These are phyloP conservation scores for Drosophila ohnishii DNA, from an alignment of 1,140 invertebrate species.

Conservation along the genomic window DNA sequence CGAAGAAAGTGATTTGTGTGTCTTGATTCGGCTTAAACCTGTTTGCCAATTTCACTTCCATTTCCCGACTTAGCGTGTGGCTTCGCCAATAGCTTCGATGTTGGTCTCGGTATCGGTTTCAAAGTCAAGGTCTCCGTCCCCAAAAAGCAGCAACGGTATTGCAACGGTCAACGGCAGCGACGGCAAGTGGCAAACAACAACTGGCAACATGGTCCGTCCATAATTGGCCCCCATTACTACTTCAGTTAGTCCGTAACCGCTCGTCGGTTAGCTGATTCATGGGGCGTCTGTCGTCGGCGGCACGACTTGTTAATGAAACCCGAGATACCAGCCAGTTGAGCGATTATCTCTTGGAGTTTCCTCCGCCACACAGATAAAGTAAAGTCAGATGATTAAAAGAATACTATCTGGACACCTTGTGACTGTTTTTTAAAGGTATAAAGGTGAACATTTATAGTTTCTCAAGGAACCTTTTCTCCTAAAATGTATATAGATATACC, in stretches of 20 bases:
- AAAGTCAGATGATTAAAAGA: not conserved
- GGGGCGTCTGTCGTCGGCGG: conserved; percentile 25
- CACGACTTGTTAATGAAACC: conserved; percentile 29
- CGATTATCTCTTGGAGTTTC: not conserved
- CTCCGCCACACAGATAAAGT: not conserved
- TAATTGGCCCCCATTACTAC: conserved; percentile 72
- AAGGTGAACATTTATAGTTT: not conserved
- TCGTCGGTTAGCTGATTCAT: conserved; percentile 40
- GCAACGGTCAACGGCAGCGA: conserved; percentile 39
- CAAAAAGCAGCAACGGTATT: conserved; percentile 9
- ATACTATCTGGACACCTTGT: not conserved
- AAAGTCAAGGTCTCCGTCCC: conserved; percentile 70
- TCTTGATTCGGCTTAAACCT: conserved; percentile 33
- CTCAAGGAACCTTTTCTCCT: not conserved
- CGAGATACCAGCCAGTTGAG: conserved; percentile 9
- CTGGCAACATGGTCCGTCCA: conserved; percentile 51
- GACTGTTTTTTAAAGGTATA: not conserved
- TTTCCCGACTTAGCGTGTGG: not conserved
- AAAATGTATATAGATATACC: not conserved
- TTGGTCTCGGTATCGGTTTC: conserved; percentile 41
- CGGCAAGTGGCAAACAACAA: conserved; percentile 11
- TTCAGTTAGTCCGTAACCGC: conserved; percentile 21
- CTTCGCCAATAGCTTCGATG: not conserved
- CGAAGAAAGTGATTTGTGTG: conserved; percentile 52
- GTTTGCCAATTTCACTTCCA: conserved; percentile 50